Evolutionary conservation across 2,888 invertebrate genomes (phyloP).

Genomic region (Macaria liturata): DNA sequence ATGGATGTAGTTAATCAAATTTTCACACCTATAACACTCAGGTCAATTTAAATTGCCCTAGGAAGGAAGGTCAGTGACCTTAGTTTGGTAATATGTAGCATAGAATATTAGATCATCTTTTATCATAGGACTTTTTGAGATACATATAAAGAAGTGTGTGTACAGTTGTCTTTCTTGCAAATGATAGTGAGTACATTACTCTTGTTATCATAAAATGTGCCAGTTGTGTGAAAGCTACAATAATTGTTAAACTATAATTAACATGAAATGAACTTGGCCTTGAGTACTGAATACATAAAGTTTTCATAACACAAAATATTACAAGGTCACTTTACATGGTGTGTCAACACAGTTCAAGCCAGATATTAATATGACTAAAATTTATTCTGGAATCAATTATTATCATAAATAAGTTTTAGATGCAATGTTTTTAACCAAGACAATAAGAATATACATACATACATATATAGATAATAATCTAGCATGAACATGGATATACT

Average conservation of each 20-base stretch:
- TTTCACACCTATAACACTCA: constrained; percentile 15
- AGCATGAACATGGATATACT: neutral
- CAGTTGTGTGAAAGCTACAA: too few species aligned
- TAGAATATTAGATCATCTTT: neutral
- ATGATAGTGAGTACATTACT: neutral
- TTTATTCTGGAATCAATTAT: too few species aligned
- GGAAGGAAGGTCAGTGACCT: constrained; percentile 1
- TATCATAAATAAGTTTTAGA: too few species aligned
- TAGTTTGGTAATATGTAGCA: neutral
- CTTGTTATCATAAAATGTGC: too few species aligned
- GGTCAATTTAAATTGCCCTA: constrained; percentile 2
- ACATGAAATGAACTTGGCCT: too few species aligned
- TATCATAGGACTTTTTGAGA: neutral
- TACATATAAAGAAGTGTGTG: neutral
- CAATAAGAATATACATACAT: neutral
- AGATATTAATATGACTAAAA: too few species aligned
- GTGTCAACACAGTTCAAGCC: too few species aligned
- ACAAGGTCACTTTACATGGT: too few species aligned
- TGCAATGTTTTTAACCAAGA: neutral
- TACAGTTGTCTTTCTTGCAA: neutral
- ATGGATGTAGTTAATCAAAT: constrained; percentile 15
- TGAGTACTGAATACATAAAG: too few species aligned
- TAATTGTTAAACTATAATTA: too few species aligned
- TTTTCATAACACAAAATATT: too few species aligned
- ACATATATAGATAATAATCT: neutral